Evolutionary conservation across 2,888 invertebrate genomes (phyloP).

Genomic region (Phasia obesa): DNA sequence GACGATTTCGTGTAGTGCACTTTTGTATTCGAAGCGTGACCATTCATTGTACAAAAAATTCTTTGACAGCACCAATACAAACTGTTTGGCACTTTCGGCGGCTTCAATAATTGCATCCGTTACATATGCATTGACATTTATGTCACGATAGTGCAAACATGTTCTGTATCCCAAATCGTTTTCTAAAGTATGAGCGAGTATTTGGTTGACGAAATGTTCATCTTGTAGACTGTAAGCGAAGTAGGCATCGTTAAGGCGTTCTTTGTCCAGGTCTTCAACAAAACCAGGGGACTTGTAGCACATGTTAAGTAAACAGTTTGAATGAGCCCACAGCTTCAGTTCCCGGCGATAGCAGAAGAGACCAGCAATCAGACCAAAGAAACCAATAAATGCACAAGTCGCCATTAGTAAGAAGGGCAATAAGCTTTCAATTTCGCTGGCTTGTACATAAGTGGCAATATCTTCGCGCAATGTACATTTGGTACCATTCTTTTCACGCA

Average conservation of each 20-base stretch:
- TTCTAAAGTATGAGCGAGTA: constrained; percentile 93
- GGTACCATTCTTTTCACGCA: constrained; percentile 90
- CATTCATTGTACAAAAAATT: constrained; percentile 98
- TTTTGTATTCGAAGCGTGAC: constrained; percentile 97
- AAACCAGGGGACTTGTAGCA: constrained; percentile 90
- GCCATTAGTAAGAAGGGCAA: constrained; percentile 90
- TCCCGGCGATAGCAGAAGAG: constrained; percentile 92
- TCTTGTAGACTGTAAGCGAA: constrained; percentile 97
- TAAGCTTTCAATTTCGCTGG: constrained; percentile 88
- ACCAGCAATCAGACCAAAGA: constrained; percentile 89
- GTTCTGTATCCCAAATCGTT: constrained; percentile 92
- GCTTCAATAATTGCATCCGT: constrained; percentile 96
- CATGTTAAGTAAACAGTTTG: constrained; percentile 92
- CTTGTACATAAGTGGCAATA: constrained; percentile 86
- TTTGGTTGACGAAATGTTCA: constrained; percentile 94
- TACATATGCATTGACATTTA: constrained; percentile 93
- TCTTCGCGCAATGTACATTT: constrained; percentile 89
- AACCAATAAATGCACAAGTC: constrained; percentile 89
- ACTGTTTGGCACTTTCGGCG: constrained; percentile 94
- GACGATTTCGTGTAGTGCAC: constrained; percentile 94
- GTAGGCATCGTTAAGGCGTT: constrained; percentile 93
- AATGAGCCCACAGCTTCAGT: constrained; percentile 92
- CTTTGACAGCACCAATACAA: constrained; percentile 94
- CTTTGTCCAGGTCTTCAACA: constrained; percentile 85
- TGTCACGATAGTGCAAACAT: constrained; percentile 95